Evolutionary conservation across 1,140 invertebrate species (phyloP), one percentile per base, ranked within the genome.

Genomic region (Stegodyphus mimosarum): DNA sequence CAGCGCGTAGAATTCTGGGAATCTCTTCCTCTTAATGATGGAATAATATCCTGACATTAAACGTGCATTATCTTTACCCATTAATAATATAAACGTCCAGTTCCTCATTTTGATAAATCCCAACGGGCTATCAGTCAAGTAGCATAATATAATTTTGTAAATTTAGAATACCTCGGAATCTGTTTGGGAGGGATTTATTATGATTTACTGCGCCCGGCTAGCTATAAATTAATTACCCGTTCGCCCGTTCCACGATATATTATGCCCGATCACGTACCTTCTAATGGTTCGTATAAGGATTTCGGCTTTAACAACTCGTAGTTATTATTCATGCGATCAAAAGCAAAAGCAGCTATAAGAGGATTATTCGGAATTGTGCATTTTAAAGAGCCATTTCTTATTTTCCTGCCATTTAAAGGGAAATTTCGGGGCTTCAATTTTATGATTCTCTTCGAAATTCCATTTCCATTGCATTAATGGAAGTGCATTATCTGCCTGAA

Each of bases 61-160:
- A 83, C 80, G 80, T 67, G 80, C 80, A 83, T 83, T 83, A 83
- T 83, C 80, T 50, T 50, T 60, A 11, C 10, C 80, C 80, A 83
- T 83, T 83, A 83, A 83, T 83, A 83, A 83, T 83, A 83, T 74
- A 83, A 83, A 73, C 60, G 80, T 83, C 80, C 74, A 74, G 80
- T 83, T 83, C 74, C 80, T 83, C 80, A 83, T 83, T 81, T 83
- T 83, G 80, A 83, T 83, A 83, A 83, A 83, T 83, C 80, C 80
- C 80, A 63, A 52, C 60, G 80, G 80, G 71, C 80, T 83, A 83
- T 83, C 80, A 83, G 80, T 83, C 80, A 83, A 83, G 80, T 70
- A 55, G 80, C 52, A 74, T 83, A 83, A 83, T 83, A 83, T 83
- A 83, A 83, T 83, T 83, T 83, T 83, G 80, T 83, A 83, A 83